Conservation (phyloP, 2,797 vertebrate genomes). For the Pangasius sanitwongsei region DNA sequence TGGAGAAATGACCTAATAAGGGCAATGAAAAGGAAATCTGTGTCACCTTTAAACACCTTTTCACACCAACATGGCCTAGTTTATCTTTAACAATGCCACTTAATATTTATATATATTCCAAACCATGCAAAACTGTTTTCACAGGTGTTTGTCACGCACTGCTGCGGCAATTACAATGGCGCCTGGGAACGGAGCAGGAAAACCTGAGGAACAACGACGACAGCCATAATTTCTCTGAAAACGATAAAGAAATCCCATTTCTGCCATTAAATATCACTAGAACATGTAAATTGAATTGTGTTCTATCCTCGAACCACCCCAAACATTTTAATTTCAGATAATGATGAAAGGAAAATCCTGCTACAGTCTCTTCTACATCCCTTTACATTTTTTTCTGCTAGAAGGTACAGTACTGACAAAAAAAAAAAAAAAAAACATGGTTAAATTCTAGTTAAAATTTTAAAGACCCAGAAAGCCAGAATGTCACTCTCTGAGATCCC, state of each 20-base stretch:
- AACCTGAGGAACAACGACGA: conserved; percentile 53
- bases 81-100: conserved; percentile 71
- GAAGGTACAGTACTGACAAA: conserved; percentile 8
- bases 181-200: conserved; percentile 45
- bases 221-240: conserved; percentile 22
- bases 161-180: conserved; percentile 65
- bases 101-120: conserved; percentile 74
- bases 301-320: conserved; percentile 66
- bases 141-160: conserved; percentile 66
- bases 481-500: conserved; percentile 27
- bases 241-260: conserved; percentile 57
- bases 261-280: not conserved
- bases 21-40: conserved; percentile 18
- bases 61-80: conserved; percentile 59
- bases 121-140: conserved; percentile 65
- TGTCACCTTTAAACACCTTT: conserved; percentile 41
- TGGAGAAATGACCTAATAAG: conserved; percentile 35
- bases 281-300: conserved; percentile 55
- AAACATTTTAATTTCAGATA: conserved; percentile 40
- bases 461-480: not conserved
- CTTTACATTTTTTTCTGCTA: not conserved
- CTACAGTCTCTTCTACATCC: conserved; percentile 24
- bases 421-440: conserved; percentile 11
- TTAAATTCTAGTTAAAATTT: conserved; percentile 29
- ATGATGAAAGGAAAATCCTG: conserved; percentile 29